Percentiles rank a stretch among this genome's conserved stretches.
Evolutionary conservation across 2,797 vertebrate species (phyloP).

Genomic region (Coranthus polyacanthus): DNA sequence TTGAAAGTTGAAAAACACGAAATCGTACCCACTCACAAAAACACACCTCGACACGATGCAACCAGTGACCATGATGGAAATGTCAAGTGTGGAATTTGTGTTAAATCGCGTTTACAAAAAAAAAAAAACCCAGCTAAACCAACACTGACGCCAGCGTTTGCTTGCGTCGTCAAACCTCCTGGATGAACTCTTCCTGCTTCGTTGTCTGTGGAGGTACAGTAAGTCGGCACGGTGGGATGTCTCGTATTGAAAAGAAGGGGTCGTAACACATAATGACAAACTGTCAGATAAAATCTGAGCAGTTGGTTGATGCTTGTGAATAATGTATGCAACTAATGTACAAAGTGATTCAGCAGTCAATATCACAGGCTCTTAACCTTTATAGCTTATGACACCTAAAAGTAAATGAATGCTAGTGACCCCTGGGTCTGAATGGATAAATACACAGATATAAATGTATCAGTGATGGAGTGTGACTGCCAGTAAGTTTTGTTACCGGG

Average conservation of each 20-base stretch:
- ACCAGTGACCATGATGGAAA: too few relatives aligned
- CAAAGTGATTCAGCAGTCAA: constrained; percentile 61
- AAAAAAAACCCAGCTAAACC: too few relatives aligned
- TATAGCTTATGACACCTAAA: constrained; percentile 58
- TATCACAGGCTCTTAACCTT: constrained; percentile 61
- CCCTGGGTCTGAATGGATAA: neutral
- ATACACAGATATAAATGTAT: constrained; percentile 1
- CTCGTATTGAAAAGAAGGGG: constrained; percentile 41
- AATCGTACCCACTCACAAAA: too few relatives aligned
- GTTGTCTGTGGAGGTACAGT: constrained; percentile 18
- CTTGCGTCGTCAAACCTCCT: neutral
- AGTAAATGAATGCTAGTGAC: constrained; percentile 34
- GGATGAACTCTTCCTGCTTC: constrained; percentile 3
- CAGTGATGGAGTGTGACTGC: too few relatives aligned
- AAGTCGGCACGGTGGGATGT: constrained; percentile 22
- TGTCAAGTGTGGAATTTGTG: too few relatives aligned
- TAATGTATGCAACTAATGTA: constrained; percentile 75
- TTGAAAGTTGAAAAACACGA: too few relatives aligned
- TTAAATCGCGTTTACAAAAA: too few relatives aligned
- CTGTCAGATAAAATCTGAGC: constrained; percentile 59
- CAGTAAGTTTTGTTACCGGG: too few relatives aligned
- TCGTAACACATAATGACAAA: constrained; percentile 65
- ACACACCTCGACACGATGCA: too few relatives aligned
- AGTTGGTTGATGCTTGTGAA: constrained; percentile 50
- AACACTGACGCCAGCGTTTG: neutral